These are phyloP conservation scores for Falco punctatus DNA, from an alignment of 2,113 vertebrate species.

Conservation along the genomic window DNA sequence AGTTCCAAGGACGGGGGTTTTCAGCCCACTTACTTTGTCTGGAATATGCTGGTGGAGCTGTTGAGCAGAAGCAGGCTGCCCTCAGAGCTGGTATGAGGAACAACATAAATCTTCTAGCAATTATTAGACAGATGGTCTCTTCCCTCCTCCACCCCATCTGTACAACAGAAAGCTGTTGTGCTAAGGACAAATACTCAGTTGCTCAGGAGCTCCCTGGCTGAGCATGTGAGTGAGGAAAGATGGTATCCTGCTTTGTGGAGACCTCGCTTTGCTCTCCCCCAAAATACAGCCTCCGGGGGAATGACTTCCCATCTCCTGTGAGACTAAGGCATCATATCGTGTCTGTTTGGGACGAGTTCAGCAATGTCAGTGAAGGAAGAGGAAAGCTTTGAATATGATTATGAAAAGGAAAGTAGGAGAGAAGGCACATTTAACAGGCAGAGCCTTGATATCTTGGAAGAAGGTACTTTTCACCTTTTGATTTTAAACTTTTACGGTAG, in stretches of 20 bases:
- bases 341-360: slow-evolving; percentile 23
- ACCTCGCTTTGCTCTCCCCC: not conserved
- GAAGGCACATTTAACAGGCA: not conserved
- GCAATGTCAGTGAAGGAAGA: slow-evolving; percentile 79
- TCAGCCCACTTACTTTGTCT: not conserved
- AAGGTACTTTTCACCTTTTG: slow-evolving; percentile 75
- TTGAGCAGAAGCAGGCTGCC: not conserved
- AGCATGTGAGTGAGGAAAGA: slow-evolving; percentile 62
- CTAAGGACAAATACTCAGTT: not conserved
- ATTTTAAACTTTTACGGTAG: not conserved
- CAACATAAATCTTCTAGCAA: not conserved
- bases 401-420: slow-evolving; percentile 49
- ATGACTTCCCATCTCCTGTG: not conserved
- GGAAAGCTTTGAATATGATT: slow-evolving; percentile 78
- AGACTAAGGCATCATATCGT: not conserved
- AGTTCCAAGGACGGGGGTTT: not conserved
- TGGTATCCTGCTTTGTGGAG: slow-evolving; percentile 52
- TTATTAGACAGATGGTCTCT: slow-evolving; percentile 53
- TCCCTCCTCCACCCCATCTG: slow-evolving; percentile 38
- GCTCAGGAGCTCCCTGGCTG: not conserved
- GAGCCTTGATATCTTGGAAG: slow-evolving; percentile 74
- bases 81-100: not conserved
- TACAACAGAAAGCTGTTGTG: not conserved
- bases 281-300: not conserved
- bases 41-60: not conserved